Conservation (phyloP, 2,888 invertebrate species). For the Monopis laevigella region DNA sequence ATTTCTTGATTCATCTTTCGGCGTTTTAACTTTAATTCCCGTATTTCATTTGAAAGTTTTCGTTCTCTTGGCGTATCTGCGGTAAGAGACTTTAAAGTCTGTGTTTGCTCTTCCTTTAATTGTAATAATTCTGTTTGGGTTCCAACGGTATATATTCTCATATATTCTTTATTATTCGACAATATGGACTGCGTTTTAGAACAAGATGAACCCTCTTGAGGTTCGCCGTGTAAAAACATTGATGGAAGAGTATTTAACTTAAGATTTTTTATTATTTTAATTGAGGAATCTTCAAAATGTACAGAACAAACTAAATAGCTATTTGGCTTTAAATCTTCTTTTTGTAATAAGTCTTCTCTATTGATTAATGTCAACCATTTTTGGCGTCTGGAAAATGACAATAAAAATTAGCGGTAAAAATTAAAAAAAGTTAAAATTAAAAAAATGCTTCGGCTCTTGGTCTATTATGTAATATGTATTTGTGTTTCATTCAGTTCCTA, state of each 20-base stretch:
- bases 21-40: slow-evolving; percentile 12
- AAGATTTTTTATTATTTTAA: background rate
- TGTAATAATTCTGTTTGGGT: background rate
- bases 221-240: background rate
- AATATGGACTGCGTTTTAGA: background rate
- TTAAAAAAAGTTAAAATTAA: too few relatives aligned
- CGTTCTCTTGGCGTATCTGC: slow-evolving; percentile 13
- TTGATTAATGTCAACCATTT: background rate
- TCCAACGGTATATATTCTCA: background rate
- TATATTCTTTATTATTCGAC: background rate
- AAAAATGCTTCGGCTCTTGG: too few relatives aligned
- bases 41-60: slow-evolving; percentile 14
- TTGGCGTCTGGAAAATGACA: background rate
- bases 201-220: background rate
- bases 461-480: too few relatives aligned
- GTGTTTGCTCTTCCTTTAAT: background rate
- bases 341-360: background rate
- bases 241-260: background rate
- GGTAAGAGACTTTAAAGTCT: background rate
- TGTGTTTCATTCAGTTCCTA: too few relatives aligned
- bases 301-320: background rate
- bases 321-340: background rate
- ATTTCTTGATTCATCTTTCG: background rate
- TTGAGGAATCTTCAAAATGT: slow-evolving; percentile 2
- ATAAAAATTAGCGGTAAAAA: too few relatives aligned